Conservation (phyloP, 2,113 vertebrate genomes). For the Tachysurus fulvidraco region DNA sequence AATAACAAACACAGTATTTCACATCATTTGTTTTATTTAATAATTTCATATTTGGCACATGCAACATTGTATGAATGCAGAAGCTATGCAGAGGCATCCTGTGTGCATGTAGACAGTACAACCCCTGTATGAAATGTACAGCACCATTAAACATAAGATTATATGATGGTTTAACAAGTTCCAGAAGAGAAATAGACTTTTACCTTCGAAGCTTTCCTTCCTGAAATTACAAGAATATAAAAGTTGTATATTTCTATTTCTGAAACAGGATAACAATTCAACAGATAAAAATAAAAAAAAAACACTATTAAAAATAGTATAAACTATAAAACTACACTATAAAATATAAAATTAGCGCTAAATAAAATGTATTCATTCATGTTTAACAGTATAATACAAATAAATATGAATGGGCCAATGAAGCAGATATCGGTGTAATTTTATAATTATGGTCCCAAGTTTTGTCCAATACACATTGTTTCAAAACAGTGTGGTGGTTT, state of each 20-base stretch:
- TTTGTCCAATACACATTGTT: background rate
- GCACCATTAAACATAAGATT: too few species aligned
- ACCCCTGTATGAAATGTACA: background rate
- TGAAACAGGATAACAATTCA: background rate
- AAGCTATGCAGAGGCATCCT: too few species aligned
- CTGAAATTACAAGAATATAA: slow-evolving; percentile 15
- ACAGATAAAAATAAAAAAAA: too few species aligned
- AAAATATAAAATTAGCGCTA: background rate
- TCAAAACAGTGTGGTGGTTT: too few species aligned
- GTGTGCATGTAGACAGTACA: background rate
- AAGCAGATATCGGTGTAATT: background rate
- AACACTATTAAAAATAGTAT: background rate
- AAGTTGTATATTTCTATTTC: background rate
- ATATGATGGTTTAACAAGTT: background rate
- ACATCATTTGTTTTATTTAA: too few species aligned
- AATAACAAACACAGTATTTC: background rate
- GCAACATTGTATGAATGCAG: background rate
- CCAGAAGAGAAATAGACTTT: background rate
- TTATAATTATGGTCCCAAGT: background rate
- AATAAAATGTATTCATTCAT: background rate
- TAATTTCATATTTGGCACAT: background rate
- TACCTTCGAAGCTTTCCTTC: background rate
- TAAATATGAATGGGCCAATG: background rate
- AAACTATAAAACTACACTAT: background rate
- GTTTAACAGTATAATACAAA: background rate